Evolutionary conservation across 2,797 vertebrate species (phyloP).

Genomic region (Sebastes elongatus): DNA sequence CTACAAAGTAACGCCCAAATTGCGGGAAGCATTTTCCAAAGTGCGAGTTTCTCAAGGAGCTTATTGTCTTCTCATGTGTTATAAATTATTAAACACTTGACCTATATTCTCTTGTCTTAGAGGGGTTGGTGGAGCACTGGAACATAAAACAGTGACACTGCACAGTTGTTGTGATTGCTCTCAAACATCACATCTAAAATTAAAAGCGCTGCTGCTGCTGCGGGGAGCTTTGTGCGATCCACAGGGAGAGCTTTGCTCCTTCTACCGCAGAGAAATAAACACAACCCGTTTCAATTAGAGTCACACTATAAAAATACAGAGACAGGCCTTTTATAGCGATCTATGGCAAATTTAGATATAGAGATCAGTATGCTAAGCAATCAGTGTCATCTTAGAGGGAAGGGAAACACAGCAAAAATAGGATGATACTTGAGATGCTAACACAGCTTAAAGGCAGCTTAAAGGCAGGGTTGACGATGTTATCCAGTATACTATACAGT

Average conservation of each 20-base stretch:
- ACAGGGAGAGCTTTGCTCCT: neutral
- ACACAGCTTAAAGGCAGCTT: too few relatives aligned
- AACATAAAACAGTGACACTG: constrained; percentile 49
- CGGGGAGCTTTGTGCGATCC: neutral
- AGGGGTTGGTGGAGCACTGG: constrained; percentile 29
- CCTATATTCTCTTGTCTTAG: constrained; percentile 61
- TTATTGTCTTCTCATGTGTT: constrained; percentile 60
- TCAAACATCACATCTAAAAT: constrained; percentile 17
- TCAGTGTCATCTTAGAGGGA: neutral
- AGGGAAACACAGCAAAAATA: neutral
- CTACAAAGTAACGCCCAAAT: neutral
- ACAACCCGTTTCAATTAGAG: constrained; percentile 25
- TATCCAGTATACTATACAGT: too few relatives aligned
- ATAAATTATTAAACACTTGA: constrained; percentile 67
- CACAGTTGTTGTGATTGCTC: constrained; percentile 33
- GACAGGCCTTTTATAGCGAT: neutral
- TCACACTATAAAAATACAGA: neutral
- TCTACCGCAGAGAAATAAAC: constrained; percentile 16
- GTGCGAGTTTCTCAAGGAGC: constrained; percentile 17
- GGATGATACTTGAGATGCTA: neutral
- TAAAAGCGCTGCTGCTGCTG: constrained; percentile 2
- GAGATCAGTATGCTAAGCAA: neutral
- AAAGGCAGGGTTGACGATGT: too few relatives aligned
- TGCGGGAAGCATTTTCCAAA: neutral
- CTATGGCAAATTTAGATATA: constrained; percentile 2